A percentile compares a stretch with the other conserved stretches of the same genome.
Conservation (phyloP, 2,113 vertebrate genomes). For the Neogobius melanostomus region DNA sequence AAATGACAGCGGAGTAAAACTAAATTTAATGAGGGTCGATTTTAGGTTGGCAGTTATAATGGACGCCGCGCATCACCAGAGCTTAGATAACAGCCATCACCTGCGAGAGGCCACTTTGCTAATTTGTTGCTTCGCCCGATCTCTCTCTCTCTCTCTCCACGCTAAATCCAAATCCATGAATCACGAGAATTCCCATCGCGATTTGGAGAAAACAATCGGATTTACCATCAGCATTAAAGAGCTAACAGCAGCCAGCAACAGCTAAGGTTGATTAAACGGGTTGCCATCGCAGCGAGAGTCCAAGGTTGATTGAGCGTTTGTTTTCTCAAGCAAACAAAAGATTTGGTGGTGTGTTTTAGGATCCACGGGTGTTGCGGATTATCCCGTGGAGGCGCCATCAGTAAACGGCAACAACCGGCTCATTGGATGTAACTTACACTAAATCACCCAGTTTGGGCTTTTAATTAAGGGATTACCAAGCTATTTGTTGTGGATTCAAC, state of each 20-base stretch:
- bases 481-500: neutral
- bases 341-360: conserved; percentile 41
- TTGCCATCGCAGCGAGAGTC: conserved; percentile 33
- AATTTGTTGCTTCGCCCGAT: conserved; percentile 41
- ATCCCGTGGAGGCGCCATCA: conserved; percentile 46
- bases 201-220: conserved; percentile 9
- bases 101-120: conserved; percentile 17
- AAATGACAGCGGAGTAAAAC: conserved; percentile 52
- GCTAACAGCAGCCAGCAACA: conserved; percentile 43
- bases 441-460: neutral
- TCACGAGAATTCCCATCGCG: conserved; percentile 6
- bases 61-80: conserved; percentile 34
- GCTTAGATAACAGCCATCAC: conserved; percentile 38
- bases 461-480: conserved; percentile 8
- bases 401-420: conserved; percentile 27
- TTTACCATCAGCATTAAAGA: conserved; percentile 41
- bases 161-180: conserved; percentile 32
- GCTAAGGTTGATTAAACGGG: conserved; percentile 59
- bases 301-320: conserved; percentile 55
- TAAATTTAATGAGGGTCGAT: conserved; percentile 62
- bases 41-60: conserved; percentile 53
- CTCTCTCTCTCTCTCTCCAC: neutral
- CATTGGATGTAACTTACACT: conserved; percentile 30
- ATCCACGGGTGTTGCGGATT: conserved; percentile 42
- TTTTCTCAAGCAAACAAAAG: conserved; percentile 44